Conservation (phyloP, 2,888 invertebrate species). For the Hirudinaria manillensis region DNA sequence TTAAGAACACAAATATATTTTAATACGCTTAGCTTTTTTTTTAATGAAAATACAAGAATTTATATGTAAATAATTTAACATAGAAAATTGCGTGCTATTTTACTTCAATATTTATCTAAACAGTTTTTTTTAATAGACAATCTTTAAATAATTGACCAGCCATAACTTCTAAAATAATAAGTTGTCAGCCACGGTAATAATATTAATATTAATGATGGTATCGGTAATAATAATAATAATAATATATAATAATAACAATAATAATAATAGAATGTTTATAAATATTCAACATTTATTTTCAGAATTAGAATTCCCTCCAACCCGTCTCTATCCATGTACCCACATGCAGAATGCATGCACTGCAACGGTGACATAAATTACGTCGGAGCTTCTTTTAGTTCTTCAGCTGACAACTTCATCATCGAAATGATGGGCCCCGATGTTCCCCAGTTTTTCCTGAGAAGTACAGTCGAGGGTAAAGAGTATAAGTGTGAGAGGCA, state of each 20-base stretch:
- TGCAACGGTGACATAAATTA: constrained; percentile 54
- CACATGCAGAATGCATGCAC: background rate
- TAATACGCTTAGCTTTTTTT: background rate
- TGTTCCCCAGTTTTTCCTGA: constrained; percentile 35
- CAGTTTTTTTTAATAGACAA: no score
- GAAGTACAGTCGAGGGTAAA: background rate
- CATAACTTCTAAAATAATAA: no score
- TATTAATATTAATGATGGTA: background rate
- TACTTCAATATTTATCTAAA: no score
- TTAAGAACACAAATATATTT: no score
- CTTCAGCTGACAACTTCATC: constrained; percentile 44
- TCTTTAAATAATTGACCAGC: no score
- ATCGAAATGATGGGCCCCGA: constrained; percentile 35
- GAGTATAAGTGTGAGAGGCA: background rate
- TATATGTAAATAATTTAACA: background rate
- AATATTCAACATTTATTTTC: no score
- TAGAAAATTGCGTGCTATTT: no score
- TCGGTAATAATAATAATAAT: background rate
- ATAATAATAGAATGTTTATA: background rate
- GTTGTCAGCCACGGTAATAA: background rate
- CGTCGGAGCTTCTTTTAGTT: constrained; percentile 62
- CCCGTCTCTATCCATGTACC: background rate
- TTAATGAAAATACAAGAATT: background rate
- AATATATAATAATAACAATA: background rate
- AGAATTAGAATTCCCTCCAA: background rate